Evolutionary conservation across 2,797 vertebrate genomes (phyloP), one percentile per base, ranked within the genome.

Genomic region (Corythornis leucogaster): DNA sequence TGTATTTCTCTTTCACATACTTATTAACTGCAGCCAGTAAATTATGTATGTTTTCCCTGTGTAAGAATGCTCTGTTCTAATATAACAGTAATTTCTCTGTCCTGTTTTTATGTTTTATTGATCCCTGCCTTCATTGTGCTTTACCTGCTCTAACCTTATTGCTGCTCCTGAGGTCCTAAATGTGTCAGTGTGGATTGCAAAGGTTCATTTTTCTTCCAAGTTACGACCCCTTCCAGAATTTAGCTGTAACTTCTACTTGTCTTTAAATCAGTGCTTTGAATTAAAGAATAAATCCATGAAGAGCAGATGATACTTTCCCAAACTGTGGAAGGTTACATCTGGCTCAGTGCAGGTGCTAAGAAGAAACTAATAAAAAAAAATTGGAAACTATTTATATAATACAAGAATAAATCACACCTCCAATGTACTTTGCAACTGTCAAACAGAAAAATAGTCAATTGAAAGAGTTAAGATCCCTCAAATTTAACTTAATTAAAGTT

Each of bases 61-160:
- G 19, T 35, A 62, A 18, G 11, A 80, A 73, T 84, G 33, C 8
- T 63, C 76, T 89, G 14, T 87, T 89, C 12, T 38, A 71, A 63
- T n/a, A 68, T 7, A 83, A 10, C 28, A 68, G 28, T 71, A 68
- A 73, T 77, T 76, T 66, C 46, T 79, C 38, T 62, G 19, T 63
- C 54, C 11, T 83, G 20, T 79, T 89, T 92, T 89, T 71, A 76
- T 71, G 45, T 62, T 83, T 80, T 89, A 87, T 80, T 71, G 64
- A 83, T 89, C 54, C 21, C n/a, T 90, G 38, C 28, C 31, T 78
- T 81, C 84, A 58, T 48, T 2, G 2, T 57, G n/a, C 51, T 84
- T 92, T 81, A 33, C 26, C 57, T 74, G 30, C 19, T 78, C 30
- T 81, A 77, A 55, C 30, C 11, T 92, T 82, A 53, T 53, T 78